Evolutionary conservation across 2,113 vertebrate genomes (phyloP).

Genomic region (Ellobius talpinus): DNA sequence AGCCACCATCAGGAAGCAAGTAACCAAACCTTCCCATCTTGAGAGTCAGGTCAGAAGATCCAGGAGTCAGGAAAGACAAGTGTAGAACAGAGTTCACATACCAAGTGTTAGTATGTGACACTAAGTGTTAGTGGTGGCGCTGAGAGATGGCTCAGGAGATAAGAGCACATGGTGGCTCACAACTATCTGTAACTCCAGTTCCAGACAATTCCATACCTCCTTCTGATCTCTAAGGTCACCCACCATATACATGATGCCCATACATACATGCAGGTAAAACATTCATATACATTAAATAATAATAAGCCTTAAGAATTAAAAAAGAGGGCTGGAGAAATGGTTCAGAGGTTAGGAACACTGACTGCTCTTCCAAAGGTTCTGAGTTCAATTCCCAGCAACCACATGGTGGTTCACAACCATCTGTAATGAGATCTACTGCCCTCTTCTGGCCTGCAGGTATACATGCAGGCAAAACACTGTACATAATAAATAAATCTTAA

Average conservation of each 20-base stretch:
- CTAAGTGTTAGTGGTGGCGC: neutral
- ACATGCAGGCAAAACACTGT: too few species aligned
- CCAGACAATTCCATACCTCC: neutral
- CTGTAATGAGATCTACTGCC: too few species aligned
- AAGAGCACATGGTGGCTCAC: neutral
- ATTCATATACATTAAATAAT: neutral
- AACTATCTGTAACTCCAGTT: neutral
- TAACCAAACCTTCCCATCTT: conserved; percentile 37
- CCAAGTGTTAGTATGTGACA: neutral
- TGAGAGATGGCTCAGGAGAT: neutral
- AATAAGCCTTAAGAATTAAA: neutral
- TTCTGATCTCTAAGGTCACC: neutral
- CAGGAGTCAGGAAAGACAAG: neutral
- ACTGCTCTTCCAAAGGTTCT: too few species aligned
- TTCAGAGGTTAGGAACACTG: too few species aligned
- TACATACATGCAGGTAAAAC: neutral
- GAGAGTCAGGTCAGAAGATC: neutral
- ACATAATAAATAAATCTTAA: too few species aligned
- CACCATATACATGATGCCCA: neutral
- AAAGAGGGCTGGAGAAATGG: too few species aligned
- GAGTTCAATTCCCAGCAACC: too few species aligned
- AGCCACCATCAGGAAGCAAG: neutral
- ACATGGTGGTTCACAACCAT: too few species aligned
- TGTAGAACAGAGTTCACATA: neutral
- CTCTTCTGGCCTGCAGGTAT: too few species aligned